Percentiles rank a stretch among this genome's conserved stretches.
phyloP scores from a whole-genome alignment of 2,888 invertebrate species.

The Odontothrips loti region DNA sequence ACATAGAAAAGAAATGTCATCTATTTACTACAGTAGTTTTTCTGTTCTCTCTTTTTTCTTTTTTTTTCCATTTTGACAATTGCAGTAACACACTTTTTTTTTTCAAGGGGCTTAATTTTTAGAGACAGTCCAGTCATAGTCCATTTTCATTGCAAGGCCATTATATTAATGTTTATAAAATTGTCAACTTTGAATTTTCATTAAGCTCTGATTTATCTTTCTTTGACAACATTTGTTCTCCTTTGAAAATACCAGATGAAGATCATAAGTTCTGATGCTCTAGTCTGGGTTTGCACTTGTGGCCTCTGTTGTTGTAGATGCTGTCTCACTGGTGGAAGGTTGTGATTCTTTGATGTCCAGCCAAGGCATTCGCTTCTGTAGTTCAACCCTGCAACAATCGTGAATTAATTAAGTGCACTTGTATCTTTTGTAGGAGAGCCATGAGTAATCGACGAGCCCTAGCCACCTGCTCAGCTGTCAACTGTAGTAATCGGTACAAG shows the following conservation, averaged over 20 bases:
- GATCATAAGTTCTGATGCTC: neutral
- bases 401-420: neutral
- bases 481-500: slow-evolving; percentile 26
- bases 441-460: slow-evolving; percentile 26
- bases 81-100: neutral
- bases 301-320: slow-evolving; percentile 55
- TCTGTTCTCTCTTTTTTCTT: neutral
- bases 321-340: slow-evolving; percentile 49
- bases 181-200: neutral
- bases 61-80: neutral
- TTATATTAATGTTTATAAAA: neutral
- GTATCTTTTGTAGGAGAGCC: neutral
- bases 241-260: neutral
- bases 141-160: slow-evolving; percentile 1
- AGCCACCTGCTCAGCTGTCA: slow-evolving; percentile 16
- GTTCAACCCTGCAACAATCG: slow-evolving; percentile 58
- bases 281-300: slow-evolving; percentile 44
- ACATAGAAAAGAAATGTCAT: neutral
- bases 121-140: neutral
- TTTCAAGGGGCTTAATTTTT: neutral
- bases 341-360: slow-evolving; percentile 51
- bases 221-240: neutral
- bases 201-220: neutral
- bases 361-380: slow-evolving; percentile 77
- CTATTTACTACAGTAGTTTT: neutral